Evolutionary conservation across 2,113 vertebrate species (phyloP), one percentile per base, ranked within the genome.

Genomic region (Spilogale gracilis): DNA sequence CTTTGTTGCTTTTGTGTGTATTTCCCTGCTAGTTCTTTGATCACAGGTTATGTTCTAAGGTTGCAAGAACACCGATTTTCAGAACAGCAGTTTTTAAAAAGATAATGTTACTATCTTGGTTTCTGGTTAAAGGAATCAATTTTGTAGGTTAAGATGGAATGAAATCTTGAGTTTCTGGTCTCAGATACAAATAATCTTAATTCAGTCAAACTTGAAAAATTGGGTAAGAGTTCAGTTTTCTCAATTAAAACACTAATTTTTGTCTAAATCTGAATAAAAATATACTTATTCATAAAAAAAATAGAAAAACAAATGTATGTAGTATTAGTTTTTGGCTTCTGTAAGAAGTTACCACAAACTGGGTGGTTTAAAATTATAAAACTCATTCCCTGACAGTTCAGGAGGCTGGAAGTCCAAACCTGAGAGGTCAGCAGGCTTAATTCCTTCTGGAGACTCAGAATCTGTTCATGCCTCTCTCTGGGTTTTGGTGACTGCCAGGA

Each of bases 191-290:
- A 81, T 67, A 23, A 20, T 76, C 83, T 86, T 81, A 93, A 71
- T 93, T 32, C 3, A 9, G 50, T 54, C 30, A 52, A 32, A 6
- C 20, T 20, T 79, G 10, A n/a, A 67, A 82, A 82, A 18, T n/a
- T 38, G 61, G 12, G 63, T 80, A 43, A 84, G 87, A 92, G 11
- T 78, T 95, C 89, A 2, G 21, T n/a, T 89, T 97, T 94, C 63
- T 21, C 23, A 97, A 86, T 30, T 80, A 71, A 63, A 84, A 69
- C 27, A 94, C 50, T 92, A 45, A 95, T 18, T 91, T 89, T 89
- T 56, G 95, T 67, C 73, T 32, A 84, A 43, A 58, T 88, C 94
- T 60, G 30, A 95, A 79, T 85, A n/a, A 81, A 97, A 97, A 79
- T 82, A 58, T 2, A 81, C 32, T 58, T 93, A 67, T 54, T 69